Conservation (phyloP, 2,113 vertebrate genomes). For the Ptilorrhoa leucosticta region DNA sequence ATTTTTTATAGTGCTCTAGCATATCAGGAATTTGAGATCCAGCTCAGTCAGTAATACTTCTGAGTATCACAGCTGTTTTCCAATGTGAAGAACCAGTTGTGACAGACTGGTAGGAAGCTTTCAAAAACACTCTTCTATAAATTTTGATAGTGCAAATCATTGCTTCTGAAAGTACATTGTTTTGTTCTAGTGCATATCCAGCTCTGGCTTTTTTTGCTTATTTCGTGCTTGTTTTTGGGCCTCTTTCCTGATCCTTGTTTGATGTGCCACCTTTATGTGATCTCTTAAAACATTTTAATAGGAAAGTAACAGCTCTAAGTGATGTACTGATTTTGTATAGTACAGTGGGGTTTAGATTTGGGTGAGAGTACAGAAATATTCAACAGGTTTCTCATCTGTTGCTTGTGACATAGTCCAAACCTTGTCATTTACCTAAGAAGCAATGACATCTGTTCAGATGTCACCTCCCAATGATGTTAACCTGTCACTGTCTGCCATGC, state of each 20-base stretch:
- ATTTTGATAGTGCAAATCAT: not conserved
- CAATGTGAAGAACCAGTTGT: not conserved
- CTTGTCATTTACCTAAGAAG: not conserved
- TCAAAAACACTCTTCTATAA: not conserved
- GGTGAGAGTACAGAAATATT: not conserved
- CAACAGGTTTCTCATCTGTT: not conserved
- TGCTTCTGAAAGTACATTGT: not conserved
- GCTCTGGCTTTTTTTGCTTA: not conserved
- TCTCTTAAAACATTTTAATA: not conserved
- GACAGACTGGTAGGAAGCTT: not conserved
- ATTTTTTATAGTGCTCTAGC: slow-evolving; percentile 51
- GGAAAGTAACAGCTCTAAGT: not conserved
- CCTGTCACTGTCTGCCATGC: not conserved
- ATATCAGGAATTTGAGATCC: slow-evolving; percentile 33
- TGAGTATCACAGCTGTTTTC: not conserved
- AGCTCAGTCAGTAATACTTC: not conserved
- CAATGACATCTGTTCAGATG: not conserved
- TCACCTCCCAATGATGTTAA: not conserved
- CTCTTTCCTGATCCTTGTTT: not conserved
- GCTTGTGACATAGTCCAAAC: not conserved
- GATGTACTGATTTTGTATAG: not conserved
- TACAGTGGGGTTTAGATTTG: not conserved
- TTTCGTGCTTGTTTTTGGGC: not conserved
- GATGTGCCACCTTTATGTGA: not conserved
- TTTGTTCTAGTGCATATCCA: not conserved